Evolutionary conservation across 2,113 vertebrate genomes (phyloP).

Genomic region (Eudyptes chrysolophus): DNA sequence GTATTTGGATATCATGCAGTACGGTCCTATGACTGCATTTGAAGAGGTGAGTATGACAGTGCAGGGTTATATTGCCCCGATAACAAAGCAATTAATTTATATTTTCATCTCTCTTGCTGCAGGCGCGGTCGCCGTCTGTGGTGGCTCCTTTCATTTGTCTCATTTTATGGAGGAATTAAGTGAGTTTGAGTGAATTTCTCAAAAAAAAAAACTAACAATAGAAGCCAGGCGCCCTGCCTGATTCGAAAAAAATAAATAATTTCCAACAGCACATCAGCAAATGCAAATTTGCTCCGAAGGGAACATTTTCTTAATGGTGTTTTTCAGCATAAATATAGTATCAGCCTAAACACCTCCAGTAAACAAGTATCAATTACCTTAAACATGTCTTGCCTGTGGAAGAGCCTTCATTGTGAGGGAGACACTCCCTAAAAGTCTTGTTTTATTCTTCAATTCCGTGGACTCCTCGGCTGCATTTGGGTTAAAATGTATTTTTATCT

Average conservation of each 20-base stretch:
- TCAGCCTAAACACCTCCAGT: not conserved
- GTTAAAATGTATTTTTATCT: not conserved
- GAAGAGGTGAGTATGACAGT: not conserved
- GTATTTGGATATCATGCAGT: fast-evolving
- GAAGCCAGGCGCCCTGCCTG: not conserved
- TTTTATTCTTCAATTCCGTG: not conserved
- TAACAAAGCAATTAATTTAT: not conserved
- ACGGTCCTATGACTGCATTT: not conserved
- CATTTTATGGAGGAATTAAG: not conserved
- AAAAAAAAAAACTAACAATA: not conserved
- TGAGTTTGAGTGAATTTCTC: not conserved
- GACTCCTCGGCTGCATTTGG: fast-evolving
- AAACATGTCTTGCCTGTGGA: not conserved
- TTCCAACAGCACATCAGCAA: not conserved
- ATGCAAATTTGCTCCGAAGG: not conserved
- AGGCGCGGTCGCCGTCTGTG: not conserved
- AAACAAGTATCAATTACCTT: not conserved
- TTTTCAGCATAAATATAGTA: not conserved
- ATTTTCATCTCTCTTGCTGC: not conserved
- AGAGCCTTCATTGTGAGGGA: not conserved
- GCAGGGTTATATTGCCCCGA: not conserved
- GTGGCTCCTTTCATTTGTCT: not conserved
- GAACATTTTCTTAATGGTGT: not conserved
- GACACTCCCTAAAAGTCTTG: not conserved
- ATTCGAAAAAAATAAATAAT: not conserved